Evolutionary conservation across 2,888 invertebrate species (phyloP).

Genomic region (Bugulina stolonifera): DNA sequence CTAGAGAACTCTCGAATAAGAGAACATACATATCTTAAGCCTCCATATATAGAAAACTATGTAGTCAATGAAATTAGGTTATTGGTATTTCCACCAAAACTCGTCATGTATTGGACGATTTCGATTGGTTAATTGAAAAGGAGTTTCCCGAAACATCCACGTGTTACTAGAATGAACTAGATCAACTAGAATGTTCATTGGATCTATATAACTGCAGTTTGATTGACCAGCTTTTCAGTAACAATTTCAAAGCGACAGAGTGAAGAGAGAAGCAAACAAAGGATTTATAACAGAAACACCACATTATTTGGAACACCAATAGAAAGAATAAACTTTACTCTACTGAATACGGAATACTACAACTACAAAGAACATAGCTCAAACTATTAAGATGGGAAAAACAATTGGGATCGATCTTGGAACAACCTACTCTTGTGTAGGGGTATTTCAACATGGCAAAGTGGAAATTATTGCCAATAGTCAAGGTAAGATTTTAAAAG

Average conservation of each 20-base stretch:
- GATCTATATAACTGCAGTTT: neutral
- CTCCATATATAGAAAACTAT: too few species aligned
- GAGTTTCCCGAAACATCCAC: neutral
- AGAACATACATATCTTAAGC: too few species aligned
- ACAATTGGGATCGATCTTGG: constrained; percentile 83
- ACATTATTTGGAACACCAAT: too few species aligned
- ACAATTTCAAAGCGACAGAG: too few species aligned
- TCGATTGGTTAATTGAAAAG: neutral
- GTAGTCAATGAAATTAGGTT: too few species aligned
- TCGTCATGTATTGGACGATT: too few species aligned
- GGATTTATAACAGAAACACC: too few species aligned
- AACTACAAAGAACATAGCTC: neutral
- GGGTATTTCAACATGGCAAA: constrained; percentile 55
- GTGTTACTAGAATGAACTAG: neutral
- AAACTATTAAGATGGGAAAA: constrained; percentile 32
- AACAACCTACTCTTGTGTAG: constrained; percentile 68
- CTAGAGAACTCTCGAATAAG: too few species aligned
- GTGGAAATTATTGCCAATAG: constrained; percentile 58
- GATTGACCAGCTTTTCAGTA: neutral
- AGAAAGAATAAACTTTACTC: neutral
- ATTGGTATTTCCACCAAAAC: too few species aligned
- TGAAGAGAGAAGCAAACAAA: too few species aligned
- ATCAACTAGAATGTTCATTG: neutral
- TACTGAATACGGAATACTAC: neutral
- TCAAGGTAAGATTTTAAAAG: constrained; percentile 64